Percentiles rank a stretch among this genome's conserved stretches.
Conservation (phyloP, 2,888 invertebrate genomes). For the Luperina nickerlii region DNA sequence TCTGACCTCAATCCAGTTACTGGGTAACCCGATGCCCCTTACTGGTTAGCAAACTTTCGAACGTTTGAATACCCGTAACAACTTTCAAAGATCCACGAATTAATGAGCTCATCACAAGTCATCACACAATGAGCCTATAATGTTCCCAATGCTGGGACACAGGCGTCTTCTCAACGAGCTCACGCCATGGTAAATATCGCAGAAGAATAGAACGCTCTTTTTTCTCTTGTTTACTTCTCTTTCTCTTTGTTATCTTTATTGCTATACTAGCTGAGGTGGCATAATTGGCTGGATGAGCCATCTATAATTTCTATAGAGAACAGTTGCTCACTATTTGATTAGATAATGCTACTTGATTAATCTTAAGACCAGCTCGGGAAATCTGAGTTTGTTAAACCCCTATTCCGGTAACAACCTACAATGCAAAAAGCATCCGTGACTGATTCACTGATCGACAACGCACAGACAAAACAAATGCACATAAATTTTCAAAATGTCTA, state of each 20-base stretch:
- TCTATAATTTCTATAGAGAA: not conserved
- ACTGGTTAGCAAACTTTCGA: not conserved
- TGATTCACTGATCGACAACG: not conserved
- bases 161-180: too few relatives aligned
- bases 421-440: not conserved
- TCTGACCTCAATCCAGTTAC: not conserved
- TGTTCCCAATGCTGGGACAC: too few relatives aligned
- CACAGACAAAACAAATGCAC: too few relatives aligned
- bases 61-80: not conserved
- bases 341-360: too few relatives aligned
- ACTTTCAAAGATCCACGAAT: not conserved
- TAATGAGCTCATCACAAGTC: too few relatives aligned
- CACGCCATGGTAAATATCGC: too few relatives aligned
- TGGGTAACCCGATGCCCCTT: not conserved
- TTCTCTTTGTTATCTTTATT: not conserved
- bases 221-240: not conserved
- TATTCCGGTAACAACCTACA: not conserved
- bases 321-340: not conserved
- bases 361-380: not conserved
- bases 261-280: not conserved
- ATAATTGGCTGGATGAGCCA: not conserved
- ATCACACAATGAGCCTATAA: too few relatives aligned
- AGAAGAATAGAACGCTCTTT: not conserved
- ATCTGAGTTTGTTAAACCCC: not conserved
- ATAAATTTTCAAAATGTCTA: not conserved